These are phyloP conservation scores for Sebastes melanostomus DNA, from an alignment of 2,797 vertebrate species.

Conservation along the genomic window DNA sequence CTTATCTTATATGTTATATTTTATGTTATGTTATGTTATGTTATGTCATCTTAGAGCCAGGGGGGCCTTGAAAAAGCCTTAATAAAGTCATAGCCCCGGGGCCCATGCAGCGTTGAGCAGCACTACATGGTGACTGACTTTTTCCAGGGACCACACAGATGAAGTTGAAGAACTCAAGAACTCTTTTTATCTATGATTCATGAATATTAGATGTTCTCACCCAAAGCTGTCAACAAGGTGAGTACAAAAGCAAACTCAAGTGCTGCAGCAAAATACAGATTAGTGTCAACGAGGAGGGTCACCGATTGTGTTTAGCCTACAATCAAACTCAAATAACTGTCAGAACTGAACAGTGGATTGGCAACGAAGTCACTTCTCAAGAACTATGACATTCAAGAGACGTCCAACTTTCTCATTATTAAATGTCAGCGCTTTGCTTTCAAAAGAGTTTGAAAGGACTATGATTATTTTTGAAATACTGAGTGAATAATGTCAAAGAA, in stretches of 20 bases:
- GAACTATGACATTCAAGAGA: neutral
- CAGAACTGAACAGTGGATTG: fast-evolving
- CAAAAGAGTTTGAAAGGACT: neutral
- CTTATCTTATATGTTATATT: too few relatives aligned
- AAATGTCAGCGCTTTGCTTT: neutral
- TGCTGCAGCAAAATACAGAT: neutral
- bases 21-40: too few relatives aligned
- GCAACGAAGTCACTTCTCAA: neutral
- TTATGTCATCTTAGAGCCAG: too few relatives aligned
- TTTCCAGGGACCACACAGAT: neutral
- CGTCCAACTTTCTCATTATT: neutral
- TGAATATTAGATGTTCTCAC: neutral
- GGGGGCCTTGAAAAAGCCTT: neutral
- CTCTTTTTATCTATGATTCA: neutral
- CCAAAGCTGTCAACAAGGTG: neutral
- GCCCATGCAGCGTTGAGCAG: too few relatives aligned
- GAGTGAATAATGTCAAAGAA: neutral
- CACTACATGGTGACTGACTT: neutral
- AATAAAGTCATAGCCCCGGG: neutral
- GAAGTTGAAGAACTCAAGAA: neutral
- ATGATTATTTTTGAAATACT: neutral
- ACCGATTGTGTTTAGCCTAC: neutral
- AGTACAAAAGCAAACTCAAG: neutral
- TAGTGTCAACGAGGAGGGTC: neutral
- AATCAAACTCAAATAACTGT: neutral